phyloP scores from a whole-genome alignment of 2,888 invertebrate species.

The Zygaena filipendulae region DNA sequence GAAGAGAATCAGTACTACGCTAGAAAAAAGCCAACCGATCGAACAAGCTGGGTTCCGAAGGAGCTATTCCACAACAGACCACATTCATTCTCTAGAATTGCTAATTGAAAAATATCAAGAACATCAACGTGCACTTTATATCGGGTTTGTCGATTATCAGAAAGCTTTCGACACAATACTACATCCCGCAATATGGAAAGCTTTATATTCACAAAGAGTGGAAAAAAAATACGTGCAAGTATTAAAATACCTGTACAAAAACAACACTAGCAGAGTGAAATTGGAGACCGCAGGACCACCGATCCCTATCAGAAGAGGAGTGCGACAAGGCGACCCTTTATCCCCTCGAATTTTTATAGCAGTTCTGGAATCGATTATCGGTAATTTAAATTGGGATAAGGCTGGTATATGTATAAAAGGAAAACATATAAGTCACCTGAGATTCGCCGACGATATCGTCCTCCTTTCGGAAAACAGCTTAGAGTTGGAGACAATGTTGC shows the following conservation, averaged over 20 bases:
- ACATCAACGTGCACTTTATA: constrained; percentile 6
- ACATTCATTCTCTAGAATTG: constrained; percentile 9
- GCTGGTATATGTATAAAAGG: constrained; percentile 12
- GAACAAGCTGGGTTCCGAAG: constrained; percentile 8
- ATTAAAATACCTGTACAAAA: no score
- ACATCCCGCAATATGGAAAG: no score
- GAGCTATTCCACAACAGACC: constrained; percentile 8
- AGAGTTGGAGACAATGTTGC: constrained; percentile 10
- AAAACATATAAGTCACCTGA: constrained; percentile 7
- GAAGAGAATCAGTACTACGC: no score
- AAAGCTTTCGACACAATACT: constrained; percentile 8
- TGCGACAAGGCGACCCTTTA: constrained; percentile 13
- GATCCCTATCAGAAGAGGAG: constrained; percentile 10
- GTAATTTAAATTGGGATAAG: constrained; percentile 9
- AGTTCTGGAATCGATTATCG: constrained; percentile 10
- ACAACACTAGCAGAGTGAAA: constrained; percentile 11
- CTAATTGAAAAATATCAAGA: constrained; percentile 10
- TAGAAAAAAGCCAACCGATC: constrained; percentile 5
- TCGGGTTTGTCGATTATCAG: constrained; percentile 7
- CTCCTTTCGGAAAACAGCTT: constrained; percentile 7
- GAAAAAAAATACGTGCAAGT: no score
- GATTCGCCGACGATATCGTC: constrained; percentile 14
- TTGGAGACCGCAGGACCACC: constrained; percentile 8
- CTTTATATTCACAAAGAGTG: no score
- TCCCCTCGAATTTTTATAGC: constrained; percentile 12